These are phyloP conservation scores for Drosophila lacertosa DNA, from an alignment of 1,140 invertebrate genomes.

Conservation along the genomic window DNA sequence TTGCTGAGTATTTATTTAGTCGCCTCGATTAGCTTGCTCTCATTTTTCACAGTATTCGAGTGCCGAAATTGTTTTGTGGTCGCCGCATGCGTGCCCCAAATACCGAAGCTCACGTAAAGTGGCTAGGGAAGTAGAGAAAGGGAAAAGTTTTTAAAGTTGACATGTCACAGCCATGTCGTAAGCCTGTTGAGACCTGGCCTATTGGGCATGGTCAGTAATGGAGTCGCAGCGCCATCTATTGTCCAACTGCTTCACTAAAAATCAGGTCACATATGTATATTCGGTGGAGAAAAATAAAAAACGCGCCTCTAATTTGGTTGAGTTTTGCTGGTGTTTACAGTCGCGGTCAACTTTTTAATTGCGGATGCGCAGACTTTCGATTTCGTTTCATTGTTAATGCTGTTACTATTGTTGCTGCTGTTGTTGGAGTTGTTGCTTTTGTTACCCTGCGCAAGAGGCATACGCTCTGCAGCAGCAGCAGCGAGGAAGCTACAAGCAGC, in stretches of 20 bases:
- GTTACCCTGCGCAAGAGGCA: slow-evolving; percentile 50
- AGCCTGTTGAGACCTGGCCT: slow-evolving; percentile 1
- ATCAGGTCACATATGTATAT: slow-evolving; percentile 58
- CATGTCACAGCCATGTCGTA: no score
- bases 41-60: slow-evolving; percentile 6
- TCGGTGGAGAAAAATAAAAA: slow-evolving; percentile 33
- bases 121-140: slow-evolving; percentile 2
- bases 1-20: not conserved
- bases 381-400: slow-evolving; percentile 58
- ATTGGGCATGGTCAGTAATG: slow-evolving; percentile 50
- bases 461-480: slow-evolving; percentile 43
- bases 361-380: slow-evolving; percentile 81
- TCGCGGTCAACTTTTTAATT: slow-evolving; percentile 68
- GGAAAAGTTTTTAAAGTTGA: not conserved
- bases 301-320: slow-evolving; percentile 71
- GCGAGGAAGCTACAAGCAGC: slow-evolving; percentile 3
- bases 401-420: slow-evolving; percentile 32
- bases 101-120: slow-evolving; percentile 45
- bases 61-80: slow-evolving; percentile 23
- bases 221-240: slow-evolving; percentile 21
- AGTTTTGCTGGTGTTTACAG: slow-evolving; percentile 70
- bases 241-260: slow-evolving; percentile 3
- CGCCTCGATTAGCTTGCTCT: not conserved
- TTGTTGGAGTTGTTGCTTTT: slow-evolving; percentile 22
- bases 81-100: slow-evolving; percentile 66